Evolutionary conservation across 2,113 vertebrate species (phyloP).

Genomic region (Fukomys damarensis): DNA sequence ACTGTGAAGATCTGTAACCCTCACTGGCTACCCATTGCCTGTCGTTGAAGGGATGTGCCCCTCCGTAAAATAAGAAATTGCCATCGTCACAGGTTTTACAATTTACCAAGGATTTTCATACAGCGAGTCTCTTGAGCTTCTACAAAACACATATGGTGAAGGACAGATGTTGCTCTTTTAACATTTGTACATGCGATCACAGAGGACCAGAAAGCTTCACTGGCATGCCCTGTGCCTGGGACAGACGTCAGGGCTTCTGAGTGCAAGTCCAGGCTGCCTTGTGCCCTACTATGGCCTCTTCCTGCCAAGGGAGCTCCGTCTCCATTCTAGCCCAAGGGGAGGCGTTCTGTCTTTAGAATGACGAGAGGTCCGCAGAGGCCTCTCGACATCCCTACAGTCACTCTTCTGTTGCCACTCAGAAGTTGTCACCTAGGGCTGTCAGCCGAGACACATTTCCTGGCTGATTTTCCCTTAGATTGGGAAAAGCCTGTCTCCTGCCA

Average conservation of each 20-base stretch:
- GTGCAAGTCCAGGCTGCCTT: background rate
- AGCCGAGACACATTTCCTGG: constrained; percentile 49
- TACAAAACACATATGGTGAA: background rate
- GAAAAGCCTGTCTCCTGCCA: constrained; percentile 72
- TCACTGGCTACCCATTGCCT: background rate
- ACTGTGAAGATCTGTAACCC: background rate
- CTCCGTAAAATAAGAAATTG: background rate
- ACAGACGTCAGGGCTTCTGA: background rate
- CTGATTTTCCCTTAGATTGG: constrained; percentile 63
- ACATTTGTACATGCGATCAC: background rate
- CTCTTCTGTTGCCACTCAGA: background rate
- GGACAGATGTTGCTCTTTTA: background rate
- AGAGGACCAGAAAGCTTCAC: background rate
- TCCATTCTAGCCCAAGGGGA: background rate
- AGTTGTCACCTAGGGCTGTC: constrained; percentile 46
- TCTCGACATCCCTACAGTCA: background rate
- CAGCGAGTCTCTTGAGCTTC: background rate
- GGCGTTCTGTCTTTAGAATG: background rate
- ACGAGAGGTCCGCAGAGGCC: background rate
- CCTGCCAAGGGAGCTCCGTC: background rate
- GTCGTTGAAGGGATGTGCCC: background rate
- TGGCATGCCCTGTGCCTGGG: background rate
- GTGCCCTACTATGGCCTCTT: background rate
- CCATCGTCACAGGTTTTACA: background rate
- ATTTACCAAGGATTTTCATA: background rate